Base-by-base conservation (phyloP, 2,888 invertebrate genomes). In the Microchrysa polita region DNA sequence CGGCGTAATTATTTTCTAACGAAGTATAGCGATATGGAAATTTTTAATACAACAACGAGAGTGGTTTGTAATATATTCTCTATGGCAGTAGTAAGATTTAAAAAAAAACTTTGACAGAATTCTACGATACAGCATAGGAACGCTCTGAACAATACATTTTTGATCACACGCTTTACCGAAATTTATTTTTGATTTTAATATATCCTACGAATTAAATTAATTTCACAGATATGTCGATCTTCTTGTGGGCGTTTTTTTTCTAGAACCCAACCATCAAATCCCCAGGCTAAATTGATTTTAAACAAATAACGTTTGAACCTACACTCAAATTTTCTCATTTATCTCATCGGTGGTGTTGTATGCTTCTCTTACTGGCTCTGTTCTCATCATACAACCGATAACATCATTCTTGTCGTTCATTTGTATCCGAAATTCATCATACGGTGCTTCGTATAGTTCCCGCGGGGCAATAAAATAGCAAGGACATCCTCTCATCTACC, bases 381-480 rank as follows among this genome's bases (percentile, higher is more conserved):
- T 34, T 34, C 22, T 65, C 52, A 53, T 67, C 55, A 23, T 67
- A 2, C 27, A 7, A 34, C 27, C 27, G 27, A 34, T 34, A 34
- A 5, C 55, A 67, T 12, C 55, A 53, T 67, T 67, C 55, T 34
- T 16, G 9, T 53, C 55, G 34, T 34, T 12, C 65, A 44, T 48
- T 48, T 65, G 23, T 67, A 34, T 53, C 48, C 9, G 55, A 55
- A 55, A n/a, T 67, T 67, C 60, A 34, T 34, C 27, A n/a, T 72
- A 60, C 48, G n/a, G n/a, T 20, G 23, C 59, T 60, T 72, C 48
- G 60, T 40, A n/a, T n/a, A 42, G 60, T 72, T 72, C 60, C 60
- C 72, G 60, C 72, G 60, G 60, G 72, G 72, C 59, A 60, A 63
- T 55, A 63, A 73, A 53, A 73, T 73, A 18, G 69, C 69, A 69